Base-by-base conservation (phyloP, 2,797 vertebrate genomes). In the Chaenodraco wilsoni region DNA sequence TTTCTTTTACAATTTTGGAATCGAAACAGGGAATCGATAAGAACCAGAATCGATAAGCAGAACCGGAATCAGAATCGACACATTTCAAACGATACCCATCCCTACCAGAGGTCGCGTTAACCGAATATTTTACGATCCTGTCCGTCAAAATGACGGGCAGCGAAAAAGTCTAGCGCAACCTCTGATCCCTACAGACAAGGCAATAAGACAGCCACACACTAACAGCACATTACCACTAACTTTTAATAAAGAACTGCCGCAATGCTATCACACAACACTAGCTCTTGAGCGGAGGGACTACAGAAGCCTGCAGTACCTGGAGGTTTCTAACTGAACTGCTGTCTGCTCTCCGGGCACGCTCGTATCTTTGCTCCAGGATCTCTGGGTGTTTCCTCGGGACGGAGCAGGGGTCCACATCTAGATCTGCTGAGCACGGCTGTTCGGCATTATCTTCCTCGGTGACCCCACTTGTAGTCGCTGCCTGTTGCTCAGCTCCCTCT, bases 251-350 rank as follows among this genome's bases (percentile, higher is more conserved):
- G 13, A 1, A 65, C 63, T 66, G 63, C 52, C 69, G 81, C 50
- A 46, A 12, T 0, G 50, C 81, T 69, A 85, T 27, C 27, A 79
- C 68, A 79, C 68, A 19, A 23, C 71, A 27, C 75, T 74, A 78
- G 14, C 17, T 59, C 23, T 21, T 76, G n/a, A 65, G 45, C 57
- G 41, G 64, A 37, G 54, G 3, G n/a, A 56, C 64, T 52, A 78
- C 1, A 50, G 45, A 55, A 65, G 49, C 64, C 64, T 59, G 63
- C 13, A 83, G 87, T 93, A 94, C 93, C 94, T 95, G 91, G 31
- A 54, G 19, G 73, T 69, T 10, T 60, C 58, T 85, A 55, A 52
- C 51, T 68, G 80, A 62, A 79, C 87, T 83, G 60, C 62, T 44
- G 72, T 86, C 77, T 49, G 1, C 58, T 65, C 60, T 87, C 43